Conservation (phyloP, 2,797 vertebrate genomes). For the Sebastes dallii region DNA sequence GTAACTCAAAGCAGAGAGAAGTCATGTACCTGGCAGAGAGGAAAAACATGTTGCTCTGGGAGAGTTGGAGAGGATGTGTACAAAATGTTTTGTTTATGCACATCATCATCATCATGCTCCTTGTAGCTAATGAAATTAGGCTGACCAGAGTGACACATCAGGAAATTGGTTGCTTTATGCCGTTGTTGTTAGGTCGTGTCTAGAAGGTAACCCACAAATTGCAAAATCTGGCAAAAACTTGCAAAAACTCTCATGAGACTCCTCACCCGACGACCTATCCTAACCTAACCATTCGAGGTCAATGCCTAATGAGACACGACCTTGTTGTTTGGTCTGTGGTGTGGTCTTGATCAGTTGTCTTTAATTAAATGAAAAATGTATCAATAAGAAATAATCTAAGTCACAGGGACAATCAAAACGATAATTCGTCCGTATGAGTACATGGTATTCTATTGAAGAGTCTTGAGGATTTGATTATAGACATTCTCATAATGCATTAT, state of each 20-base stretch:
- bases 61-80: no score
- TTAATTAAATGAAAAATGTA: not conserved
- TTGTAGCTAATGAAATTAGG: not conserved
- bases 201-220: accelerated
- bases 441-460: not conserved
- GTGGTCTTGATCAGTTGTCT: not conserved
- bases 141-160: not conserved
- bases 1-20: no score
- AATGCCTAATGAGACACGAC: no score
- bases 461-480: not conserved
- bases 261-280: no score
- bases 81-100: not conserved
- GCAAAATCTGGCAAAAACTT: no score
- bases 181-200: accelerated
- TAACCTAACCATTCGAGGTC: no score
- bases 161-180: no score
- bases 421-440: not conserved
- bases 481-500: not conserved
- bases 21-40: not conserved
- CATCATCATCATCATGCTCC: not conserved
- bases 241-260: accelerated
- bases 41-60: not conserved
- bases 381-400: not conserved
- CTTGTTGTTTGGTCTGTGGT: no score
- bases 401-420: not conserved